A percentile compares a stretch with the other conserved stretches of the same genome.
phyloP scores from a whole-genome alignment of 1,140 invertebrate species.

The Euborellia annulipes region DNA sequence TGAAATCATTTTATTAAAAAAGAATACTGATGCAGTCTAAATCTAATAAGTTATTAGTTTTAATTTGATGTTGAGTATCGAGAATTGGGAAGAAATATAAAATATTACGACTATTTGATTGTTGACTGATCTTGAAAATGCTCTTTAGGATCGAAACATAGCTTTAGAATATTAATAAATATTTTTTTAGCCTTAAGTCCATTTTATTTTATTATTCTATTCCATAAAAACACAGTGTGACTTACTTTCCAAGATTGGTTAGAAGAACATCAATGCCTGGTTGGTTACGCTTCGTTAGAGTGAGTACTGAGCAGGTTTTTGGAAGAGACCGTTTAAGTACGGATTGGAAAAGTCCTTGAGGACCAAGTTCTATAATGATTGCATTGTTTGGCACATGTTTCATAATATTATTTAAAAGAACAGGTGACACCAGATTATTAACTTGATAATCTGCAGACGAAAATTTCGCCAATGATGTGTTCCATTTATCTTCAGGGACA shows the following conservation, averaged over 20 bases:
- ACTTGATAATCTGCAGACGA: constrained; percentile 45
- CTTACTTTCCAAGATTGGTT: constrained; percentile 3
- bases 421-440: constrained; percentile 36
- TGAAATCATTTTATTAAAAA: too few relatives aligned
- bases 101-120: too few relatives aligned
- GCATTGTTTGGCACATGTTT: constrained; percentile 38
- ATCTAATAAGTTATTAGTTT: too few relatives aligned
- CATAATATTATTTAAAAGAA: constrained; percentile 41
- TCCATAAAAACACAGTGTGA: too few relatives aligned
- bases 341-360: constrained; percentile 40
- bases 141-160: too few relatives aligned
- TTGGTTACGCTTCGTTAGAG: constrained; percentile 35
- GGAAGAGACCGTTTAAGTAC: constrained; percentile 36
- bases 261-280: constrained; percentile 28
- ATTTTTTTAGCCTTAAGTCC: too few relatives aligned
- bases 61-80: too few relatives aligned
- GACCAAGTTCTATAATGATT: constrained; percentile 39
- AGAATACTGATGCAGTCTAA: too few relatives aligned
- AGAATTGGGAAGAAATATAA: too few relatives aligned
- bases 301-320: constrained; percentile 29
- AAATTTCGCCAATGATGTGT: constrained; percentile 27
- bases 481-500: constrained; percentile 37
- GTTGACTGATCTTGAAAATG: too few relatives aligned
- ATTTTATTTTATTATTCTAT: too few relatives aligned
- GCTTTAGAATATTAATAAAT: too few relatives aligned